Conservation (phyloP, 2,113 vertebrate species). For the Cardinalis cardinalis region DNA sequence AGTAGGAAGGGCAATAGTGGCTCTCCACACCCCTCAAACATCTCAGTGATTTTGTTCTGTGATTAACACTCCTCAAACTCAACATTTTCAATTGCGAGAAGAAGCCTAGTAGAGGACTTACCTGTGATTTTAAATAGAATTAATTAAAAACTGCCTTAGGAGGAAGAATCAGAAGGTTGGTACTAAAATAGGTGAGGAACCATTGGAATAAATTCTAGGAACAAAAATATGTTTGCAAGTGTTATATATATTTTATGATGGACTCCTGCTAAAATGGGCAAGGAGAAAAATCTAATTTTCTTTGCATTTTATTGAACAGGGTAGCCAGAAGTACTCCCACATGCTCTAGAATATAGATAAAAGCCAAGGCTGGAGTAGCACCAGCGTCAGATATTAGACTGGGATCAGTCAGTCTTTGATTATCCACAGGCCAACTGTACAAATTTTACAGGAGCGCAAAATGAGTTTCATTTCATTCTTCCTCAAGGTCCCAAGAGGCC, state of each 20-base stretch:
- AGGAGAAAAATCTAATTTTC: background rate
- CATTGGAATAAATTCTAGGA: background rate
- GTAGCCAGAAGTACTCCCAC: background rate
- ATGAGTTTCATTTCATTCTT: background rate
- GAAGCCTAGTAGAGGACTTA: background rate
- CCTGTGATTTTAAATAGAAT: background rate
- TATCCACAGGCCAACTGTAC: background rate
- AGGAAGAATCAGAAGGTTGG: background rate
- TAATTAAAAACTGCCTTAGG: background rate
- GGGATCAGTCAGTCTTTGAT: background rate
- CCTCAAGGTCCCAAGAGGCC: background rate
- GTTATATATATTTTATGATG: background rate
- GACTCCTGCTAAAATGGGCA: background rate
- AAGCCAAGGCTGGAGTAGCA: background rate
- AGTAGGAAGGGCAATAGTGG: background rate
- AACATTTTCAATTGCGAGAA: background rate
- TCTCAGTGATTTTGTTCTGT: background rate
- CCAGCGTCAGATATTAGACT: background rate
- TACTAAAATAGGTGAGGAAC: background rate
- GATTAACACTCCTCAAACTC: background rate
- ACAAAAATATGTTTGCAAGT: background rate
- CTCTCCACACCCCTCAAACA: background rate
- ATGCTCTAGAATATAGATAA: background rate
- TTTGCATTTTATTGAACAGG: background rate
- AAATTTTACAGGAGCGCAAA: background rate